Base-by-base conservation (phyloP, 2,797 vertebrate species). In the Antennarius maculatus region DNA sequence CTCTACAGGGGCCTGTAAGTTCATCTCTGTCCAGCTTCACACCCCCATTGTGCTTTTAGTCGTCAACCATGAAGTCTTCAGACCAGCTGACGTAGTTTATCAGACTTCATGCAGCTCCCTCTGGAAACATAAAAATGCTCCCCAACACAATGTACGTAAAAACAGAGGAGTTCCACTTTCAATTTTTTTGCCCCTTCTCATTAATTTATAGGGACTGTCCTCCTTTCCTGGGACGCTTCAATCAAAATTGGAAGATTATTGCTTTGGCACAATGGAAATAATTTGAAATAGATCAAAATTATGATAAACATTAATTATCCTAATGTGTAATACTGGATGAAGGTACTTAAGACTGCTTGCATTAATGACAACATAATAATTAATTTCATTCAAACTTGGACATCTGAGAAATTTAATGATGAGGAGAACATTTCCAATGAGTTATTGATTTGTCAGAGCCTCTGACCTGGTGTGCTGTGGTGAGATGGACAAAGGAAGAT, bases 401-500 rank as follows among this genome's bases (percentile, higher is more conserved):
- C n/a, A 50, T 61, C 52, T 29, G 39, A 41, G 27, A 50, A 43
- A 56, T 27, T 11, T 18, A 16, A 2, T 17, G 43, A 53, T 67
- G 16, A 64, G 43, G 58, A 80, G 43, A 56, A 45, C 49, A 37
- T 59, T 65, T 57, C 50, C 18, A 60, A 15, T 61, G 34, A 82
- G 42, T 42, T 82, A 81, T 75, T 59, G 69, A 82, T 87, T 65
- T 53, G 28, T 76, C 58, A 65, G 67, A 66, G 80, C 80, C 66
- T 58, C 27, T 82, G 72, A 79, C 55, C 54, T 55, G 7, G 16
- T 17, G 58, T 61, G 65, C 18, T 41, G 41, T 10, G 64, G n/a
- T 27, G 39, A 11, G 68, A 51, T 48, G 58, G 59, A 57, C 39
- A 12, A 54, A 9, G 57, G 57, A 31, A 13, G 53, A 64, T 65